Conservation (phyloP, 2,888 invertebrate species). For the Lochmaea capreae region DNA sequence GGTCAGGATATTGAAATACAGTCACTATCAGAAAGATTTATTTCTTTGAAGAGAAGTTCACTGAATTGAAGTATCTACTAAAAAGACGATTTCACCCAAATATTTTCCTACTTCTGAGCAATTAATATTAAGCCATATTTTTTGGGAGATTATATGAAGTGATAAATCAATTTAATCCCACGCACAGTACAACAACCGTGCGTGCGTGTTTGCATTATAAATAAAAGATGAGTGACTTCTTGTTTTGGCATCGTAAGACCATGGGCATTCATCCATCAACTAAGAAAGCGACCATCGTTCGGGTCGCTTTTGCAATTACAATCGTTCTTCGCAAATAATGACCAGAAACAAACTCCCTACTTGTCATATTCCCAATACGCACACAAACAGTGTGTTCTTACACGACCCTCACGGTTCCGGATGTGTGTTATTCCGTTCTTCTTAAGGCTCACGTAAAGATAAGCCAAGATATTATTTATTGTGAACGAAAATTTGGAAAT, state of each 20-base stretch:
- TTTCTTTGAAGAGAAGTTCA: too few species aligned
- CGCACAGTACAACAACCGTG: not conserved
- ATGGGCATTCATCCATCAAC: constrained; percentile 28
- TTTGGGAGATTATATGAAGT: not conserved
- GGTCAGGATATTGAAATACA: too few species aligned
- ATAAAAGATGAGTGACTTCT: constrained; percentile 26
- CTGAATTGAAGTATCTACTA: too few species aligned
- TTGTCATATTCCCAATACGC: constrained; percentile 8
- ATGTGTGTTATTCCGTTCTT: not conserved
- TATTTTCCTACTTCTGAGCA: too few species aligned
- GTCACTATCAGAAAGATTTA: too few species aligned
- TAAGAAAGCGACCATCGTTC: constrained; percentile 10
- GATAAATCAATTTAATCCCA: not conserved
- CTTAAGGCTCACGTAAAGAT: constrained; percentile 1
- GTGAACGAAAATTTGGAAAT: not conserved
- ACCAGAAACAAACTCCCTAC: constrained; percentile 8
- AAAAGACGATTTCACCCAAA: too few species aligned
- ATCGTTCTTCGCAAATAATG: constrained; percentile 12
- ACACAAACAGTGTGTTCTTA: constrained; percentile 15
- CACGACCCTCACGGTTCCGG: constrained; percentile 10
- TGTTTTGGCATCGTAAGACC: constrained; percentile 17
- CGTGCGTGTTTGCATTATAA: not conserved
- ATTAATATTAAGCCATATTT: not conserved
- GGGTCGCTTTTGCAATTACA: constrained; percentile 21
- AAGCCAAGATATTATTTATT: not conserved